These are phyloP conservation scores for Ormyrus pomaceus DNA, from an alignment of 2,888 invertebrate genomes.

Conservation along the genomic window DNA sequence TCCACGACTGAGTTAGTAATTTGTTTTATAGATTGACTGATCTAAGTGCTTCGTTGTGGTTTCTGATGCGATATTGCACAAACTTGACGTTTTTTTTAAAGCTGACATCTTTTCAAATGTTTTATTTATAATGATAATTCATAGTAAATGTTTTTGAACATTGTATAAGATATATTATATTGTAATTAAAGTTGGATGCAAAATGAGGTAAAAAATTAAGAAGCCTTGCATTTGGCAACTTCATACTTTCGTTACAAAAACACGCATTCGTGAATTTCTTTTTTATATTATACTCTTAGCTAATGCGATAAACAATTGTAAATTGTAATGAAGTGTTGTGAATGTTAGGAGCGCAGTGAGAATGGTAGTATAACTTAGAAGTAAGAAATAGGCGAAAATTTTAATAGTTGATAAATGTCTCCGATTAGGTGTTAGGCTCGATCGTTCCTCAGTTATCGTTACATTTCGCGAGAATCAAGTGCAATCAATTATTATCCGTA, in stretches of 20 bases:
- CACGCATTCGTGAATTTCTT: constrained; percentile 20
- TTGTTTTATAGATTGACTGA: not conserved
- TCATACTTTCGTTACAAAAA: constrained; percentile 3
- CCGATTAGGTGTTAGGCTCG: constrained; percentile 45
- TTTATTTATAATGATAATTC: not conserved
- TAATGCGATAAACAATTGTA: constrained; percentile 48
- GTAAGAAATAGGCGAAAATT: constrained; percentile 39
- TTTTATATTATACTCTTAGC: constrained; percentile 43
- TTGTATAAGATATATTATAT: not conserved
- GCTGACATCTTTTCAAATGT: not conserved
- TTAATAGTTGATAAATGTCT: constrained; percentile 50
- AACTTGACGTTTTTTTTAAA: constrained; percentile 3
- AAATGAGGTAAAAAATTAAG: not conserved
- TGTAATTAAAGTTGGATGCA: constrained; percentile 34
- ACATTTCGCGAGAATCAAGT: constrained; percentile 44
- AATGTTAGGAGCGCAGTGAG: constrained; percentile 17
- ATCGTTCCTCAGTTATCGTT: constrained; percentile 53
- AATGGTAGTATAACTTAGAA: constrained; percentile 30
- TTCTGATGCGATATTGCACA: constrained; percentile 1
- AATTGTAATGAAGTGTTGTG: constrained; percentile 45
- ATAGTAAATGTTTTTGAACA: not conserved
- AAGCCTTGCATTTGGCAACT: constrained; percentile 17
- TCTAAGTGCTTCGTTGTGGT: not conserved
- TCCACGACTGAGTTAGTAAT: constrained; percentile 7
- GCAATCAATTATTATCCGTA: constrained; percentile 49